Conservation (phyloP, 2,888 invertebrate genomes). For the Biston stratarius region DNA sequence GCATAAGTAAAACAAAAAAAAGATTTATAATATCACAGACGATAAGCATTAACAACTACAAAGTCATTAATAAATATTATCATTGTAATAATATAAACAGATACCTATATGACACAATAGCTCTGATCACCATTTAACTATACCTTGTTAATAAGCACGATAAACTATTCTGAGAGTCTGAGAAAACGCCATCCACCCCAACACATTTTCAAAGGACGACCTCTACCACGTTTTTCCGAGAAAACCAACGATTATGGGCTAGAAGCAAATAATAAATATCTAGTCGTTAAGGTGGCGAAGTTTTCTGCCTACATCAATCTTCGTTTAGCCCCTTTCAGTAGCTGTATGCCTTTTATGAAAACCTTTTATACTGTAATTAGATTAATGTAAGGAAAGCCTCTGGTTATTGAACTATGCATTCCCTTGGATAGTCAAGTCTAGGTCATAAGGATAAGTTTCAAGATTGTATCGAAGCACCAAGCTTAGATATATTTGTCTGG, state of each 20-base stretch:
- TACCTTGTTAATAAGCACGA: constrained; percentile 6
- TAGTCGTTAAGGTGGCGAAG: constrained; percentile 4
- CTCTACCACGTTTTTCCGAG: constrained; percentile 10
- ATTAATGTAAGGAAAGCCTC: constrained; percentile 17
- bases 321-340: constrained; percentile 20
- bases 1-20: too few relatives aligned
- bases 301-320: constrained; percentile 21
- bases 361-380: constrained; percentile 18
- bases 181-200: constrained; percentile 6
- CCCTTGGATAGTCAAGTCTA: constrained; percentile 18
- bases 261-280: constrained; percentile 4
- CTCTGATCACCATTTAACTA: background rate
- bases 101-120: too few relatives aligned
- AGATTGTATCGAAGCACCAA: constrained; percentile 11
- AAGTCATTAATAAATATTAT: background rate
- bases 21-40: too few relatives aligned
- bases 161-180: constrained; percentile 3
- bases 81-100: too few relatives aligned
- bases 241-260: background rate
- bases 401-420: constrained; percentile 29
- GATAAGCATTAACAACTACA: background rate
- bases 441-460: constrained; percentile 21
- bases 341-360: constrained; percentile 11
- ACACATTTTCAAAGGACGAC: constrained; percentile 17
- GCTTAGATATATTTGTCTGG: background rate